These are phyloP conservation scores for Gila robusta DNA, from an alignment of 2,797 vertebrate genomes.

Conservation along the genomic window DNA sequence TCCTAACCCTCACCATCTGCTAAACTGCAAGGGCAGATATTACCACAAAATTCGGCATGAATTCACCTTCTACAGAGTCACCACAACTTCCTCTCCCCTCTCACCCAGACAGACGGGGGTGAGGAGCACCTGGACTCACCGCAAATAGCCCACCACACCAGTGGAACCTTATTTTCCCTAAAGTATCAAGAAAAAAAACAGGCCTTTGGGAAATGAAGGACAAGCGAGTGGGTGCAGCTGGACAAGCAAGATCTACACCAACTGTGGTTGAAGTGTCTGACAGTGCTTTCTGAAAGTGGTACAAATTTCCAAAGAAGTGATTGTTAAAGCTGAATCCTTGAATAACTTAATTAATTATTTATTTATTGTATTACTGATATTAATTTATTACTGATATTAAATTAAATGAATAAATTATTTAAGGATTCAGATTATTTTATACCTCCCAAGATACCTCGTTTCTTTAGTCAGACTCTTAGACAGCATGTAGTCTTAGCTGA, in stretches of 20 bases:
- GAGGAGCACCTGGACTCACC: constrained; percentile 61
- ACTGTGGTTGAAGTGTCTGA: constrained; percentile 65
- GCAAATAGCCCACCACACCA: constrained; percentile 71
- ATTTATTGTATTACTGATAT: not conserved
- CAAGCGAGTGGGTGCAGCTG: constrained; percentile 71
- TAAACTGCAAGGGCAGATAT: constrained; percentile 43
- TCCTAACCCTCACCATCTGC: constrained; percentile 33
- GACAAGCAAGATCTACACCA: constrained; percentile 72
- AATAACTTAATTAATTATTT: not conserved
- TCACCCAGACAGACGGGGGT: constrained; percentile 18
- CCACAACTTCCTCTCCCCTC: constrained; percentile 13
- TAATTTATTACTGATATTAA: not conserved
- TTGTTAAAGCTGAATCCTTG: not conserved
- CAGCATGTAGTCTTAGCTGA: not conserved
- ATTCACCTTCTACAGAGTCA: constrained; percentile 26
- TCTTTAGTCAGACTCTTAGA: not conserved
- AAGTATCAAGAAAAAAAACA: constrained; percentile 73
- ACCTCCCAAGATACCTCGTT: not conserved
- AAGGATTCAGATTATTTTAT: not conserved
- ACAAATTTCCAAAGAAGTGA: constrained; percentile 36
- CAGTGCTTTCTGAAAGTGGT: constrained; percentile 49
- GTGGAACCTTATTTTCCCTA: constrained; percentile 49
- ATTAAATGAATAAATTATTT: not conserved
- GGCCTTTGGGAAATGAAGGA: constrained; percentile 58
- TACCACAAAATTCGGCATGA: constrained; percentile 18